phyloP scores from a whole-genome alignment of 2,888 invertebrate genomes.

The Torymus auratus region DNA sequence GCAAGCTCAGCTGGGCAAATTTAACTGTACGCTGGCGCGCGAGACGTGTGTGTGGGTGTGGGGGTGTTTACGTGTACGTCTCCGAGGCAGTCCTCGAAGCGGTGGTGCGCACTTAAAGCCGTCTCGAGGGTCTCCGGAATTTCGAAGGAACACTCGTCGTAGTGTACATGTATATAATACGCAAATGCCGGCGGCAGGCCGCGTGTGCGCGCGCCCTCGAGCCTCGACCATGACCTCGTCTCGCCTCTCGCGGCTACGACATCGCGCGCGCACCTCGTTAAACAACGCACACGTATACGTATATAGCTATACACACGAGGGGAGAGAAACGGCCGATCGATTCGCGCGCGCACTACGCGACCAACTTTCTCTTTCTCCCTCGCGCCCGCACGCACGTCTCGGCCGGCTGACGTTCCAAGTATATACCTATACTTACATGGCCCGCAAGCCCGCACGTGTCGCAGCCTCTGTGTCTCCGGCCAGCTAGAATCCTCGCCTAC shows the following conservation, averaged over 20 bases:
- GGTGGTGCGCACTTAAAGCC: not conserved
- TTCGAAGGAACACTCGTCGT: not conserved
- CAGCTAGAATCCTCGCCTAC: too few species aligned
- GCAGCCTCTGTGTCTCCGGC: too few species aligned
- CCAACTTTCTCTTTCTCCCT: too few species aligned
- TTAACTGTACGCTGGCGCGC: too few species aligned
- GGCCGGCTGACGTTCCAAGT: too few species aligned
- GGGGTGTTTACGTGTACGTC: too few species aligned
- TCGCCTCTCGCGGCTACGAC: conserved; percentile 37
- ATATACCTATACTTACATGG: too few species aligned
- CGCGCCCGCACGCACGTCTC: not conserved
- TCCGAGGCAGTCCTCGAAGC: not conserved
- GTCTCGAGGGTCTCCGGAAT: not conserved
- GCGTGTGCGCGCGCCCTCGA: not conserved
- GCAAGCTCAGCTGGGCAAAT: too few species aligned
- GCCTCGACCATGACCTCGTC: conserved; percentile 66
- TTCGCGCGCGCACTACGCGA: too few species aligned
- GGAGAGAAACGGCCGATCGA: not conserved
- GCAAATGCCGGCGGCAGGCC: not conserved
- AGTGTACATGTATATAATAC: not conserved
- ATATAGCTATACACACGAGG: not conserved
- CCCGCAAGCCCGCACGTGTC: too few species aligned
- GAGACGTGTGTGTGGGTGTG: too few species aligned
- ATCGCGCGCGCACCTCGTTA: conserved; percentile 55
- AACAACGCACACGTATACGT: conserved; percentile 21